These are phyloP conservation scores for Menidia menidia DNA, from an alignment of 2,797 vertebrate species.

Conservation along the genomic window DNA sequence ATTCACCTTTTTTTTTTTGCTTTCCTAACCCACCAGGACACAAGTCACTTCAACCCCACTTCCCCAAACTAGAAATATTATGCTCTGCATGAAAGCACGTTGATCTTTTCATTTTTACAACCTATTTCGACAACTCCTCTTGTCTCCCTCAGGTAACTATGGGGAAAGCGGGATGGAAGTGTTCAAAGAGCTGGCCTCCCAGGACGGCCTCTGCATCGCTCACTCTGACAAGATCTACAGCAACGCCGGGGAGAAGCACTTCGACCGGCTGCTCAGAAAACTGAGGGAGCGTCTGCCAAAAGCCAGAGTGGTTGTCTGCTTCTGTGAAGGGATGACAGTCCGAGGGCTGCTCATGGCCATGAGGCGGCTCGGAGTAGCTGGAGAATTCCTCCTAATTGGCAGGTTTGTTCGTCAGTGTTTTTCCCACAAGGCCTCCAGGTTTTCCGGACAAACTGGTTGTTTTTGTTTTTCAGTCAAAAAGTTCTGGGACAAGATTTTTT, in stretches of 20 bases:
- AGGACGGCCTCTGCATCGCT: constrained; percentile 95
- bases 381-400: constrained; percentile 94
- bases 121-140: constrained; percentile 36
- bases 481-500: background rate
- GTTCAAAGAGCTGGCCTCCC: constrained; percentile 94
- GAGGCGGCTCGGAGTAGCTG: constrained; percentile 90
- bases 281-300: constrained; percentile 94
- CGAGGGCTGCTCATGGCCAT: constrained; percentile 95
- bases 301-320: constrained; percentile 95
- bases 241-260: constrained; percentile 95
- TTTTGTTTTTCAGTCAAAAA: background rate
- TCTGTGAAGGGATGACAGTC: constrained; percentile 98
- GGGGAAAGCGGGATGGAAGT: constrained; percentile 99
- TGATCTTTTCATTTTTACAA: constrained; percentile 1
- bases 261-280: constrained; percentile 93
- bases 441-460: background rate
- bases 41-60: background rate
- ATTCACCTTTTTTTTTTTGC: constrained; percentile 32
- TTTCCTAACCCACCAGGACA: constrained; percentile 27
- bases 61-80: constrained; percentile 4
- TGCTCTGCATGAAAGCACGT: constrained; percentile 1
- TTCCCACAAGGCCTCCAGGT: constrained; percentile 11
- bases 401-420: constrained; percentile 78
- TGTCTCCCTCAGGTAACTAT: constrained; percentile 89
- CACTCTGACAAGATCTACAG: constrained; percentile 99